phyloP scores from a whole-genome alignment of 1,140 invertebrate genomes.

The Bombus pyrosoma region DNA sequence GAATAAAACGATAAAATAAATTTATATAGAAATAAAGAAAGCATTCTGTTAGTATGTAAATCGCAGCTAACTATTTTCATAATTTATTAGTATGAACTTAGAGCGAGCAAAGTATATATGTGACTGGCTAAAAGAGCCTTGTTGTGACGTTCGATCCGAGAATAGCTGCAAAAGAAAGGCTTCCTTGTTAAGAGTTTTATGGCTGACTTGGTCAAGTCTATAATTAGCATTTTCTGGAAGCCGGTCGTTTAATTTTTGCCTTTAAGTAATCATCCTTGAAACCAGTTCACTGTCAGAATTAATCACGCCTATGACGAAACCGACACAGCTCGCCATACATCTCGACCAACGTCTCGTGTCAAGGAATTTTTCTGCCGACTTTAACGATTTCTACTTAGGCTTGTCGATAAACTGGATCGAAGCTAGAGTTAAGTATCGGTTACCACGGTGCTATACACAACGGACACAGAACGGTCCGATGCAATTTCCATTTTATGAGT shows the following conservation, averaged over 20 bases:
- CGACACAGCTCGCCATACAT: neutral
- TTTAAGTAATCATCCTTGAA: neutral
- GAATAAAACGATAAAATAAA: neutral
- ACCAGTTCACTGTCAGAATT: neutral
- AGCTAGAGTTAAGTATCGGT: neutral
- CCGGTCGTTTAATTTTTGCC: neutral
- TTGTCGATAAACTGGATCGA: neutral
- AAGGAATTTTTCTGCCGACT: neutral
- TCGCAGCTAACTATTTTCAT: neutral
- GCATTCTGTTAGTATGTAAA: neutral
- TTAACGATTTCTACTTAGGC: neutral
- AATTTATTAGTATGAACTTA: neutral
- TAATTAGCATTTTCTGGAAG: neutral
- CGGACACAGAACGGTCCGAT: no score
- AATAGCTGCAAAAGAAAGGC: neutral
- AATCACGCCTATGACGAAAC: no score
- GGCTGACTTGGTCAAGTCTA: neutral
- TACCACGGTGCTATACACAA: no score
- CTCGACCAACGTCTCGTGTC: no score
- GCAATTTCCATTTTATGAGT: conserved; percentile 6
- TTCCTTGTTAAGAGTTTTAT: neutral
- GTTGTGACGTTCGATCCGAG: neutral
- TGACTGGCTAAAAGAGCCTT: neutral
- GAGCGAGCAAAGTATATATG: neutral
- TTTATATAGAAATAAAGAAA: neutral